Evolutionary conservation across 2,888 invertebrate genomes (phyloP), one percentile per base, ranked within the genome.

Genomic region (Tenthredo distinguenda): DNA sequence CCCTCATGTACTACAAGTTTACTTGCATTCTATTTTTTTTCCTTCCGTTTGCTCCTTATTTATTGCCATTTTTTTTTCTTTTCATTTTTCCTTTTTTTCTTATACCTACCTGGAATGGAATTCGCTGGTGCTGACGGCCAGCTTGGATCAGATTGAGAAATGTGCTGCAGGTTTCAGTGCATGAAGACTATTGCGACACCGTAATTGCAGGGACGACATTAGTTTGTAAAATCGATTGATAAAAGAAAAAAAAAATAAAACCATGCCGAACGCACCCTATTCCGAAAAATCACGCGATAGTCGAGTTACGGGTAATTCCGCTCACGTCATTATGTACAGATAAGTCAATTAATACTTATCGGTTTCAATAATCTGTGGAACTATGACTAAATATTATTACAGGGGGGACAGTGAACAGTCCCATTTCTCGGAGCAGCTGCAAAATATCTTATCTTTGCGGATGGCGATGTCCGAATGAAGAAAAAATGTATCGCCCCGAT

Each of bases 91-190:
- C 21, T n/a, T n/a, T 18, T 26, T 18, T 68, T 68, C 15, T 55
- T 31, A 77, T 26, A 12, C 7, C 15, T 77, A 12, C 7, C 15
- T 77, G 10, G 18, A n/a, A 43, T 10, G 74, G 74, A 74, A 43
- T 40, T 74, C 21, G 21, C 43, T 3, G 4, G n/a, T 43, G 40
- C 40, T 43, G 9, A 34, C 34, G 34, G 34, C 68, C 18, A 26
- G 34, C 15, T 68, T 10, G 18, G 7, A 68, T 74, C 43, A 10
- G 31, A 26, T 21, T 40, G 74, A 40, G 74, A 74, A 43, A 74
- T 21, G n/a, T 43, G 31, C 26, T 74, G 43, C 43, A 43, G 31
- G 68, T 68, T 68, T 68, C 68, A 68, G 68, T 68, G 68, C 68
- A 68, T 68, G 68, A 68, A 68, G 68, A 34, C 7, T 26, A 26